Percentiles rank a stretch among this genome's conserved stretches.
Conservation (phyloP, 1,140 invertebrate genomes). For the Maconellicoccus hirsutus region DNA sequence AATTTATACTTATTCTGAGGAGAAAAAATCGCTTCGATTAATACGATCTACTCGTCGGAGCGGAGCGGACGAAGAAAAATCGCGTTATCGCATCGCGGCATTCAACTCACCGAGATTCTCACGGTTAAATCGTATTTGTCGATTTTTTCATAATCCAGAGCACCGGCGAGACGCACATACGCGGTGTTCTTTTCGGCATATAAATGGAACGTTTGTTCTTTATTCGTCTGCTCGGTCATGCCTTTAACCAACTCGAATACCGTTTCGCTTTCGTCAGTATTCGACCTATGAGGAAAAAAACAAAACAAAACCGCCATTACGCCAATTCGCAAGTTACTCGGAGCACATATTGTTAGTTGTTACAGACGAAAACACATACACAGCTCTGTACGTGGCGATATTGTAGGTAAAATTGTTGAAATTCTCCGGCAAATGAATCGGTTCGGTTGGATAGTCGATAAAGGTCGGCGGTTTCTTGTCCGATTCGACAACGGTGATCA, state of each 20-base stretch:
- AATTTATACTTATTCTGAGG: constrained; percentile 63
- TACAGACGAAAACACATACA: too few species aligned
- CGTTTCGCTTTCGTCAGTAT: constrained; percentile 56
- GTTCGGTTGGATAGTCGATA: constrained; percentile 39
- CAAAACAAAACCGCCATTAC: too few species aligned
- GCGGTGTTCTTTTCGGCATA: constrained; percentile 55
- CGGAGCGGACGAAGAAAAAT: not conserved
- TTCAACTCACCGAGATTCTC: constrained; percentile 44
- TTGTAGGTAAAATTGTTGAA: constrained; percentile 51
- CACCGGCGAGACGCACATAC: constrained; percentile 54
- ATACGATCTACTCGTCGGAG: too few species aligned
- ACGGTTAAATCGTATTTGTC: constrained; percentile 70
- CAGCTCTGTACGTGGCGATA: constrained; percentile 54
- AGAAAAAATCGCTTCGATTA: too few species aligned
- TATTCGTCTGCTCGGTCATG: constrained; percentile 71
- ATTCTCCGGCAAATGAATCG: constrained; percentile 59
- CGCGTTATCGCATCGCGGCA: too few species aligned
- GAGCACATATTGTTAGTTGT: too few species aligned
- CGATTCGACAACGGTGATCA: constrained; percentile 72
- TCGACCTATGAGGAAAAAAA: constrained; percentile 49
- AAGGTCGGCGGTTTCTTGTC: constrained; percentile 75
- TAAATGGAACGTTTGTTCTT: constrained; percentile 58
- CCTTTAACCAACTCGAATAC: constrained; percentile 68
- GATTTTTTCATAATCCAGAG: constrained; percentile 71
- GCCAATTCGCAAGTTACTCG: too few species aligned